Base-by-base conservation (phyloP, 2,888 invertebrate species). In the Papilio demoleus region DNA sequence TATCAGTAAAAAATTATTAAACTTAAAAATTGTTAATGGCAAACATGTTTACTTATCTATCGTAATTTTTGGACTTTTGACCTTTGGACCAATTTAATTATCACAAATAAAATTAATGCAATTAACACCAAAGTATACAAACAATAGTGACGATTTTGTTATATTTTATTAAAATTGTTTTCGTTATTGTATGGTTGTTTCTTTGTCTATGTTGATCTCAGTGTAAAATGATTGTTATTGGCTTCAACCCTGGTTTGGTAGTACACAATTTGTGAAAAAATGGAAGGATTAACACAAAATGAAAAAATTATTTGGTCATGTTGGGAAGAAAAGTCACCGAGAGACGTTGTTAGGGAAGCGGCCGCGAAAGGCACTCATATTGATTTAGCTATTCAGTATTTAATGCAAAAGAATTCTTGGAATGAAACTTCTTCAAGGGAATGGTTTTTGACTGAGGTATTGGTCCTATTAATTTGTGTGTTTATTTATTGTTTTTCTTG, bases 271-370 rank as follows among this genome's bases (percentile, higher is more conserved):
- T 59, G 19, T 19, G 24, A 19, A 17, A n/a, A 4, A 65, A 42
- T 94, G 93, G 95, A 95, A 86, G 90, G 92, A 74, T 77, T 94
- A 70, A 90, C 86, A 69, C 93, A 93, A 81, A 93, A 94, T 84
- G 88, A 93, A 73, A 93, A 93, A 75, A 93, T 91, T 62, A 92
- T 95, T 74, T 95, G 95, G 95, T 90, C 92, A 64, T 94, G 94
- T 74, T 95, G 95, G 95, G 93, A 93, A 71, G 91, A 87, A 66
- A 93, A 94, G 74, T 93, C 94, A 47, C 91, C 94, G 38, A 88
- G 94, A 78, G 95, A 95, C 84, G 94, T 95, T 53, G 94, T 94
- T 0, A 88, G 95, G 75, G 95, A 95, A 82, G 94, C 95, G 14
- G 95, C 94, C 36, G 94, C 94, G 1, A 95, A 95, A 81, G 95